These are phyloP conservation scores for Alethe castanea DNA, from an alignment of 2,113 vertebrate species.

Conservation along the genomic window DNA sequence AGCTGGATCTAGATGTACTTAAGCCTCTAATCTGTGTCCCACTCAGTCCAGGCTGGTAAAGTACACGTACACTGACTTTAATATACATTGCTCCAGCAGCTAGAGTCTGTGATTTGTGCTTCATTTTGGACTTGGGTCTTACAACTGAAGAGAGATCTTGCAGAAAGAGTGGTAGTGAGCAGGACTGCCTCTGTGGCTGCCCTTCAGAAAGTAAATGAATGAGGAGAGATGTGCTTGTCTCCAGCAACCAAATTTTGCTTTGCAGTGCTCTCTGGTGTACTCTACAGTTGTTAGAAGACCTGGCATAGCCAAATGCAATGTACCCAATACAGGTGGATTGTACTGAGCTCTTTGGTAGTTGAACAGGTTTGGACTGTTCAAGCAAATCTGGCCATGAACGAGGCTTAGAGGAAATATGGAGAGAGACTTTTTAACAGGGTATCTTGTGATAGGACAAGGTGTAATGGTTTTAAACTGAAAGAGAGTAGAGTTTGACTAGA, in stretches of 20 bases:
- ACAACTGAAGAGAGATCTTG: not conserved
- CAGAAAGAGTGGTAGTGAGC: not conserved
- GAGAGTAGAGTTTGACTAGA: not conserved
- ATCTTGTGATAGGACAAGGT: not conserved
- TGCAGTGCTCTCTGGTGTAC: not conserved
- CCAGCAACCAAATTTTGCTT: not conserved
- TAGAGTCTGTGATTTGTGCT: not conserved
- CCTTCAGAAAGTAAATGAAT: not conserved
- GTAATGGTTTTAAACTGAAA: not conserved
- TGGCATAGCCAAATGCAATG: not conserved
- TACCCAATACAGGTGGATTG: rapidly evolving
- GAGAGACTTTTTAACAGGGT: not conserved
- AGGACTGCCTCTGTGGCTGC: not conserved
- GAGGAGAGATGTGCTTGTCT: not conserved
- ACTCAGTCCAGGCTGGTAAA: not conserved
- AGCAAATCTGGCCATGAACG: not conserved
- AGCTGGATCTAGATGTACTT: not conserved
- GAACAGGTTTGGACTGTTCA: not conserved
- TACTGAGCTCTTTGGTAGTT: not conserved
- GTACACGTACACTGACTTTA: not conserved
- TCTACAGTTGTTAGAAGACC: not conserved
- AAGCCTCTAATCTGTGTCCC: not conserved
- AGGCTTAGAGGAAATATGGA: not conserved
- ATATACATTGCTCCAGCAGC: not conserved
- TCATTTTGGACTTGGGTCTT: not conserved